Percentiles rank a stretch among this genome's conserved stretches.
Conservation (phyloP, 2,888 invertebrate species). For the Choreutis nemorana region DNA sequence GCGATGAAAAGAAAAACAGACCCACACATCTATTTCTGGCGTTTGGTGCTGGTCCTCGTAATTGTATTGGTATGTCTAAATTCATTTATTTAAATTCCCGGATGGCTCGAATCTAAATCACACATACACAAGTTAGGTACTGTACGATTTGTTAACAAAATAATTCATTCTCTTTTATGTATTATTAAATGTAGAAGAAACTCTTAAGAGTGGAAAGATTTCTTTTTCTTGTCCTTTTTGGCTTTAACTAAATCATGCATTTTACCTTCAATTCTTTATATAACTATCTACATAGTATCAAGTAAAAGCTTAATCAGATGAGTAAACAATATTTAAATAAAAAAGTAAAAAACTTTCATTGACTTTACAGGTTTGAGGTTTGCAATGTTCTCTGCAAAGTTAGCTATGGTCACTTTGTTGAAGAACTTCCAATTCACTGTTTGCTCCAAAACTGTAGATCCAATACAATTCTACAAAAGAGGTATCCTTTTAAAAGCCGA, state of each 20-base stretch:
- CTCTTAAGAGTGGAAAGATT: no score
- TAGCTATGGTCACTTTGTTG: conserved; percentile 47
- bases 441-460: conserved; percentile 42
- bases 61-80: conserved; percentile 49
- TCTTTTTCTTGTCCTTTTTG: no score
- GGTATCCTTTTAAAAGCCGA: conserved; percentile 41
- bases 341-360: background rate
- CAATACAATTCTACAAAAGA: conserved; percentile 35
- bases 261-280: background rate
- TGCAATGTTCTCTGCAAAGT: conserved; percentile 57
- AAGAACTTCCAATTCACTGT: conserved; percentile 44
- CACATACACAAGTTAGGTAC: no score
- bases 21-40: conserved; percentile 57
- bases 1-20: conserved; percentile 55
- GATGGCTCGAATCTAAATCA: no score
- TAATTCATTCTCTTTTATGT: no score
- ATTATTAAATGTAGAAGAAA: no score
- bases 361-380: conserved; percentile 52
- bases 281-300: no score
- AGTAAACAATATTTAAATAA: no score
- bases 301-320: no score
- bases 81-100: no score
- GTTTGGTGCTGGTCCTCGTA: conserved; percentile 62
- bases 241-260: no score
- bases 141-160: no score